Evolutionary conservation across 2,888 invertebrate genomes (phyloP).

Genomic region (Malthinus seriepunctatus): DNA sequence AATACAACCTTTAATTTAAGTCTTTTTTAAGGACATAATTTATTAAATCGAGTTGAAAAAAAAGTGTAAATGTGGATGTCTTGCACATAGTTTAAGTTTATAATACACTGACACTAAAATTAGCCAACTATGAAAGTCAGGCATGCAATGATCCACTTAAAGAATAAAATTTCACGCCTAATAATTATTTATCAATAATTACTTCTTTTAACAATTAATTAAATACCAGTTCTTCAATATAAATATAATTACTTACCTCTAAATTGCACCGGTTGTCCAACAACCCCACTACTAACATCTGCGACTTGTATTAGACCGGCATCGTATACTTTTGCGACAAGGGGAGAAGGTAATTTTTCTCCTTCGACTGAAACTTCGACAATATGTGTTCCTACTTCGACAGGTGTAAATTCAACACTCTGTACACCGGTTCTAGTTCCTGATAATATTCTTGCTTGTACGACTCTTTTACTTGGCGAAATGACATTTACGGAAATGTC

Average conservation of each 20-base stretch:
- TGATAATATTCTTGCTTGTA: conserved; percentile 81
- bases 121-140: background rate
- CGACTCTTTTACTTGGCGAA: conserved; percentile 83
- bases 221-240: background rate
- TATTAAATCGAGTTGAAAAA: too few species aligned
- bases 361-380: conserved; percentile 89
- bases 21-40: too few species aligned
- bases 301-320: conserved; percentile 92
- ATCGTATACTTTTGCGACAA: conserved; percentile 94
- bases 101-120: background rate
- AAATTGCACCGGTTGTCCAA: conserved; percentile 96
- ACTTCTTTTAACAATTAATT: background rate
- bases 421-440: conserved; percentile 76
- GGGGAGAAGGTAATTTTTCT: conserved; percentile 85
- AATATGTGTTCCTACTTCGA: conserved; percentile 92
- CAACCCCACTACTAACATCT: conserved; percentile 90
- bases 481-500: conserved; percentile 69
- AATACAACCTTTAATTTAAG: too few species aligned
- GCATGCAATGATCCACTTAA: background rate
- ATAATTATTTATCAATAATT: conserved; percentile 5
- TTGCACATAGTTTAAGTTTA: too few species aligned
- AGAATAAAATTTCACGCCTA: conserved; percentile 12
- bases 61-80: too few species aligned
- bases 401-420: conserved; percentile 89
- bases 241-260: conserved; percentile 66